Evolutionary conservation across 2,888 invertebrate genomes (phyloP), one percentile per base, ranked within the genome.

Genomic region (Tiliacea citrago): DNA sequence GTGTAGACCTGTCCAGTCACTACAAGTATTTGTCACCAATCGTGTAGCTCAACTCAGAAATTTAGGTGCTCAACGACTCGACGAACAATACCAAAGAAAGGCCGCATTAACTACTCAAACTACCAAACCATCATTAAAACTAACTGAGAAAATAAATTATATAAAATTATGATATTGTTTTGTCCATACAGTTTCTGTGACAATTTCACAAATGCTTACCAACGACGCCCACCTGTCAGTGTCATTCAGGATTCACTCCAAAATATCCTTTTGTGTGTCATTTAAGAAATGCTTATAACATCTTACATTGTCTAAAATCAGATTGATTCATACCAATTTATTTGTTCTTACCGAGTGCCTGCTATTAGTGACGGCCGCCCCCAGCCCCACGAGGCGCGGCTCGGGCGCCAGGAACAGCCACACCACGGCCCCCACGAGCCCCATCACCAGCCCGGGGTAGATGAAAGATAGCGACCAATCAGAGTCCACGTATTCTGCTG

Each of bases 401-500:
- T 98, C 98, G n/a, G 98, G 98, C 2, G 98, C 98, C 51, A 99
- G 95, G 90, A 99, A 98, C 77, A 99, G 94, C 93, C 99, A 99
- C 67, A 99, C 97, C 0, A 98, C 75, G 79, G 98, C 97, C 2
- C 98, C 99, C 39, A 97, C 95, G 0, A 60, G 75, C 0, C 92
- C 96, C 95, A 99, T 99, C 85, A 98, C 97, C 66, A 98, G 94
- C 29, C 98, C 99, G 10, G 99, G 99, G 85, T 99, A 98, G 66
- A 99, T 98, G 94, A 99, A 99, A 49, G 99, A 99, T 68, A 98
- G 94, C 0, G 98, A 98, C 99, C 99, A 99, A 92, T 99, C 98
- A 0, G 92, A 95, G 91, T 98, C 98, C 18, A 99, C 99, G 94
- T 98, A 99, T 67, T 97, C 94, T 0, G 98, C 98, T 0, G 99